phyloP scores from a whole-genome alignment of 2,113 vertebrate species.

The Trogon surrucura region DNA sequence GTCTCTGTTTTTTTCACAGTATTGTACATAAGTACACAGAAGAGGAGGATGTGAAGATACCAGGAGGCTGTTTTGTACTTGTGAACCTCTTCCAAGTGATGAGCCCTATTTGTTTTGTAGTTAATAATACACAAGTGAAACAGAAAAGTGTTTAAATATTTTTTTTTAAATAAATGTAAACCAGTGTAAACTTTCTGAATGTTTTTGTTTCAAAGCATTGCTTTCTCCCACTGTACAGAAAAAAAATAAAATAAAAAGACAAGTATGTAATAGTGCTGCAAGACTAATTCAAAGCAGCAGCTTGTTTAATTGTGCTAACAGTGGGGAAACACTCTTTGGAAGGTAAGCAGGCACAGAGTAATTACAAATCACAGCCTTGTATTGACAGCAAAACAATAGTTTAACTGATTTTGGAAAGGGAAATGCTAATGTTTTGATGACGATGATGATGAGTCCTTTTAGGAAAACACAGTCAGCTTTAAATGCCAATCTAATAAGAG shows the following conservation, averaged over 20 bases:
- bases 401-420: neutral
- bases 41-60: slow-evolving; percentile 92
- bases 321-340: neutral
- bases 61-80: slow-evolving; percentile 7
- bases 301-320: neutral
- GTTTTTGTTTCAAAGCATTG: slow-evolving; percentile 14
- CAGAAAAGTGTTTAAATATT: slow-evolving; percentile 1
- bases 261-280: neutral
- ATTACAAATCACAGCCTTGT: neutral
- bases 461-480: neutral
- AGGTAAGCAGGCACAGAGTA: neutral
- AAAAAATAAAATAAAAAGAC: neutral
- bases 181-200: neutral
- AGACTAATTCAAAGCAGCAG: slow-evolving; percentile 24
- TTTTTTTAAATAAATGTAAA: slow-evolving; percentile 46
- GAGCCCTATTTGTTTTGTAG: slow-evolving; percentile 43
- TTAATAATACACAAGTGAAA: slow-evolving; percentile 18
- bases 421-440: neutral
- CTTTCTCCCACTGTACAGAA: slow-evolving; percentile 25
- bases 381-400: neutral
- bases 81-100: slow-evolving; percentile 41
- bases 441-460: neutral
- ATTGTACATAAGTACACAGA: slow-evolving; percentile 99
- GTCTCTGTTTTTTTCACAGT: slow-evolving; percentile 79
- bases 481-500: neutral